phyloP scores from a whole-genome alignment of 2,797 vertebrate species.

The Gymnocypris eckloni region DNA sequence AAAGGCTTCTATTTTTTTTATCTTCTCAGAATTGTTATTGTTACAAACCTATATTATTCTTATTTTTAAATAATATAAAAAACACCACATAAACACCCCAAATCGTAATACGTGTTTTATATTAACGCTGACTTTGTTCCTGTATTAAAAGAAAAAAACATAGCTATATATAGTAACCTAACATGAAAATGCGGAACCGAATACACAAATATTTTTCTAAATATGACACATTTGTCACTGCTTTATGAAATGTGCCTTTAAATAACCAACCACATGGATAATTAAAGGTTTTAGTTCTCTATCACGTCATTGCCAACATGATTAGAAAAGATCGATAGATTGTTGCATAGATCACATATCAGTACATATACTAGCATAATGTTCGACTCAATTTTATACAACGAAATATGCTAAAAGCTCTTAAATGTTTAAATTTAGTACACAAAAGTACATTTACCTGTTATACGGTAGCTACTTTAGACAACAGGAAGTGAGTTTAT shows the following conservation, averaged over 20 bases:
- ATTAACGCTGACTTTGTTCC: not conserved
- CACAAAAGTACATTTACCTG: conserved; percentile 15
- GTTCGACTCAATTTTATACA: not conserved
- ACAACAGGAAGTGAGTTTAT: conserved; percentile 34
- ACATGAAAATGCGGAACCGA: not conserved
- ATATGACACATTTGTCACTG: not conserved
- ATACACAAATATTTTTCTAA: not conserved
- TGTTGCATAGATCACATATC: not conserved
- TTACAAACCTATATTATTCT: not conserved
- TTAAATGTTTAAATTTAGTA: not conserved
- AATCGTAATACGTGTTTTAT: not conserved
- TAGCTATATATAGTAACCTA: no score
- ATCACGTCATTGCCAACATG: not conserved
- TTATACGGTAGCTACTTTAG: not conserved
- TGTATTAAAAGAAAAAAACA: no score
- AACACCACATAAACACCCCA: not conserved
- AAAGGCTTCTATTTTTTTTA: not conserved
- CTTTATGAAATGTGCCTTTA: not conserved
- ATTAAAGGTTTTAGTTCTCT: not conserved
- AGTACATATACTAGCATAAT: not conserved
- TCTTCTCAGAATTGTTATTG: not conserved
- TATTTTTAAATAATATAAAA: not conserved
- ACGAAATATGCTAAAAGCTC: not conserved
- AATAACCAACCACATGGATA: not conserved
- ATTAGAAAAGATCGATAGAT: not conserved